phyloP scores from a whole-genome alignment of 2,113 vertebrate species.

The Emberiza fucata region DNA sequence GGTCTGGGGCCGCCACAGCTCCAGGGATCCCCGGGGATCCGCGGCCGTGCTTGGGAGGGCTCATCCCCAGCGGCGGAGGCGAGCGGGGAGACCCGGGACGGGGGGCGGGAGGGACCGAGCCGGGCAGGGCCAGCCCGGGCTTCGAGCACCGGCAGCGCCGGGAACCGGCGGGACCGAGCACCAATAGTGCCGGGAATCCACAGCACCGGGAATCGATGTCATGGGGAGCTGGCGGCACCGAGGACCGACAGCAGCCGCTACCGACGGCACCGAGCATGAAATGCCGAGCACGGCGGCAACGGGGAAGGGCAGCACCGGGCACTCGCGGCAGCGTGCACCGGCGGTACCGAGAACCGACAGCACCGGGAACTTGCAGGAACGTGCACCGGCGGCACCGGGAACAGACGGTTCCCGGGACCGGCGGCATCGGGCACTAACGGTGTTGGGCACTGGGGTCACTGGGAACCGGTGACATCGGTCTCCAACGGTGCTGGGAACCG shows the following conservation, averaged over 20 bases:
- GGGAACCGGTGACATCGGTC: background rate
- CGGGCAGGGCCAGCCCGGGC: background rate
- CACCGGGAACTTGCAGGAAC: background rate
- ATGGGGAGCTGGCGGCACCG: background rate
- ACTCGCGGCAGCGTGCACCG: background rate
- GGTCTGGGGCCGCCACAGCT: background rate
- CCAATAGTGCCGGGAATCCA: background rate
- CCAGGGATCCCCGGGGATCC: background rate
- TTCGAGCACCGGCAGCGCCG: background rate
- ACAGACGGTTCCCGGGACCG: background rate
- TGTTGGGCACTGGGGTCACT: background rate
- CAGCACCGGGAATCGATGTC: background rate
- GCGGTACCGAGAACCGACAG: no score
- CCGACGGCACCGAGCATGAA: background rate
- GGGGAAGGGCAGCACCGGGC: background rate
- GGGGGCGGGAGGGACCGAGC: background rate
- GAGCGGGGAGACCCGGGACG: background rate
- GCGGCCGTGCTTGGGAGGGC: background rate
- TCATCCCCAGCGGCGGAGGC: background rate
- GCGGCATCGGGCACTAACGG: background rate
- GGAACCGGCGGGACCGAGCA: background rate
- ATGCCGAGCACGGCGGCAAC: no score
- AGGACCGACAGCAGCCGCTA: background rate
- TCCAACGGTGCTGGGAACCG: background rate
- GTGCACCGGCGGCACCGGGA: background rate